Evolutionary conservation across 1,140 invertebrate species (phyloP).

Genomic region (Ectropis grisescens): DNA sequence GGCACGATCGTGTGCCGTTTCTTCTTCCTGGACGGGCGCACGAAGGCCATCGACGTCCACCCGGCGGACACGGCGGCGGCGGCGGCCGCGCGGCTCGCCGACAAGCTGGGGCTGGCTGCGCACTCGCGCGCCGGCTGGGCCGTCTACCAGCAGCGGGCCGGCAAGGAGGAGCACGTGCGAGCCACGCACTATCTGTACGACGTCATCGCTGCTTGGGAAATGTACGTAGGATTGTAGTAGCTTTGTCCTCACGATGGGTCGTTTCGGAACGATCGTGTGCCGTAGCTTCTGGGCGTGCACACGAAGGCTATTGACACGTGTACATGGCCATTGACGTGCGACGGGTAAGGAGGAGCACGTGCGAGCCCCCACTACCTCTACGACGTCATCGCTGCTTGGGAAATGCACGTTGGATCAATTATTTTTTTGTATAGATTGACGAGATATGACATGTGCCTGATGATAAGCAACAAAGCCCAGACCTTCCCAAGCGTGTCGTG

Average conservation of each 20-base stretch:
- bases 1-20: slow-evolving; percentile 95
- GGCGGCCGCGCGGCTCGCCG: slow-evolving; percentile 88
- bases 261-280: slow-evolving; percentile 93
- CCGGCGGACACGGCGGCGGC: slow-evolving; percentile 94
- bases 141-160: slow-evolving; percentile 88
- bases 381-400: slow-evolving; percentile 94
- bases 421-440: too few species aligned
- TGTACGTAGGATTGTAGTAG: slow-evolving; percentile 43
- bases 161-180: slow-evolving; percentile 92
- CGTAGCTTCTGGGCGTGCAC: slow-evolving; percentile 94
- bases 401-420: slow-evolving; percentile 55
- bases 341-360: slow-evolving; percentile 92
- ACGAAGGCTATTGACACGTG: slow-evolving; percentile 96
- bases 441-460: too few species aligned
- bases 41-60: slow-evolving; percentile 95
- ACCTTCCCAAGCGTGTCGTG: too few species aligned
- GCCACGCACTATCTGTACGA: slow-evolving; percentile 95
- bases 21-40: slow-evolving; percentile 95
- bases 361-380: slow-evolving; percentile 92
- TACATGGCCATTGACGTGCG: slow-evolving; percentile 94
- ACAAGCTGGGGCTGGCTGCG: slow-evolving; percentile 83
- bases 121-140: slow-evolving; percentile 92
- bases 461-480: too few species aligned
- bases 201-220: slow-evolving; percentile 89
- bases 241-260: too few species aligned